These are phyloP conservation scores for Anguilla obscura DNA, from an alignment of 2,797 vertebrate genomes.

Conservation along the genomic window DNA sequence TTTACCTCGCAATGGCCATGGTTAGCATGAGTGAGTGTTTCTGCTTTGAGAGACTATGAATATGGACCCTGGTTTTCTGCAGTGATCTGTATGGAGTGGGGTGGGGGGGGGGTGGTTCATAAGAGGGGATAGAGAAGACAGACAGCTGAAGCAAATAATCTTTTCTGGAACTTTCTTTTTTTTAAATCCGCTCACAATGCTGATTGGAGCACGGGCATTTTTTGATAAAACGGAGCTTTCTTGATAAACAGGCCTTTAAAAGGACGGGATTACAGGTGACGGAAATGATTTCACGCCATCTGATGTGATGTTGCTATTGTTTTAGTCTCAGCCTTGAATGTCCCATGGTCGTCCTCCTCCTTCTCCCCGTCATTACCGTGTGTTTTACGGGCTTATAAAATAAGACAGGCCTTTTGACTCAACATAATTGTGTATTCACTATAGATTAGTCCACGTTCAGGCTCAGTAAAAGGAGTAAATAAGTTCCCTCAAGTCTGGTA, in stretches of 20 bases:
- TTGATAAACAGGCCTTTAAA: slow-evolving; percentile 49
- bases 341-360: slow-evolving; percentile 51
- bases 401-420: slow-evolving; percentile 55
- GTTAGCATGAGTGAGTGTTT: background rate
- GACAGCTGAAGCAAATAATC: background rate
- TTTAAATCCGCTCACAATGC: background rate
- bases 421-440: slow-evolving; percentile 64
- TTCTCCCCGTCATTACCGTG: slow-evolving; percentile 51
- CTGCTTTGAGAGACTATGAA: background rate
- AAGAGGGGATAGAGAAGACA: slow-evolving; percentile 3
- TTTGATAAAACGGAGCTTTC: background rate
- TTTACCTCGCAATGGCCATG: background rate
- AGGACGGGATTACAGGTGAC: slow-evolving; percentile 60
- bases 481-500: slow-evolving; percentile 52
- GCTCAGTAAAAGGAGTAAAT: slow-evolving; percentile 60
- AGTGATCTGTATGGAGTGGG: no score
- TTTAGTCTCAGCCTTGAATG: slow-evolving; percentile 53
- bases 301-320: slow-evolving; percentile 62
- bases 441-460: slow-evolving; percentile 59
- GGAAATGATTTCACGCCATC: slow-evolving; percentile 70
- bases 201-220: slow-evolving; percentile 36
- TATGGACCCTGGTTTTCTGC: no score
- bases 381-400: slow-evolving; percentile 62
- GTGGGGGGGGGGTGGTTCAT: background rate
- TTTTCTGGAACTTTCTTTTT: background rate